phyloP scores from a whole-genome alignment of 2,113 vertebrate species.

The Xiphophorus maculatus region DNA sequence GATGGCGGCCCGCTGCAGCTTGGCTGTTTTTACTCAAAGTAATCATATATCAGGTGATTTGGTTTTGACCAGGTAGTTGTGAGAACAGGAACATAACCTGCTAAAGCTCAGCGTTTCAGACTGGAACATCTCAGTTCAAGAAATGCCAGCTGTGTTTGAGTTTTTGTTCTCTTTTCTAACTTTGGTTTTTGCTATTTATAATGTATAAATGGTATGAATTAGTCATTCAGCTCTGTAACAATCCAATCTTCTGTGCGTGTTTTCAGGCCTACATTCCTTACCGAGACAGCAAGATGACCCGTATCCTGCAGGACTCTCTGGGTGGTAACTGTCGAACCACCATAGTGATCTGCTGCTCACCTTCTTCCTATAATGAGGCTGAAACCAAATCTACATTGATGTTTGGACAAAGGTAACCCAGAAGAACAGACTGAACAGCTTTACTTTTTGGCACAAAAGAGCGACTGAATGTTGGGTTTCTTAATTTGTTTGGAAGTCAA shows the following conservation, averaged over 20 bases:
- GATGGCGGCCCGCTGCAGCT: background rate
- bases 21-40: background rate
- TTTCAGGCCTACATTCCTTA: slow-evolving; percentile 93
- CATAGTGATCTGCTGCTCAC: slow-evolving; percentile 97
- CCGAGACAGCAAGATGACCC: slow-evolving; percentile 98
- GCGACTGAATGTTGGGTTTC: background rate
- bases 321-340: slow-evolving; percentile 97
- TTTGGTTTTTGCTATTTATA: background rate
- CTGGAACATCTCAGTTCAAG: background rate
- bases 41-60: background rate
- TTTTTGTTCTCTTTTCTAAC: background rate
- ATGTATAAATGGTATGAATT: too few species aligned
- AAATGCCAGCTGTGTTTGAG: background rate
- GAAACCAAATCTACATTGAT: slow-evolving; percentile 96
- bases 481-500: too few species aligned
- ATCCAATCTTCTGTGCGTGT: background rate
- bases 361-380: slow-evolving; percentile 92
- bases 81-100: slow-evolving; percentile 2
- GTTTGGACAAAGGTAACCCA: slow-evolving; percentile 90
- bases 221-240: background rate
- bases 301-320: slow-evolving; percentile 96
- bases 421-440: background rate
- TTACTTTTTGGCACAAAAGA: background rate
- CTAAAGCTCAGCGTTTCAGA: background rate
- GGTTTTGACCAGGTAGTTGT: background rate